Evolutionary conservation across 2,888 invertebrate species (phyloP), one percentile per base, ranked within the genome.

Genomic region (Ceraclea dissimilis): DNA sequence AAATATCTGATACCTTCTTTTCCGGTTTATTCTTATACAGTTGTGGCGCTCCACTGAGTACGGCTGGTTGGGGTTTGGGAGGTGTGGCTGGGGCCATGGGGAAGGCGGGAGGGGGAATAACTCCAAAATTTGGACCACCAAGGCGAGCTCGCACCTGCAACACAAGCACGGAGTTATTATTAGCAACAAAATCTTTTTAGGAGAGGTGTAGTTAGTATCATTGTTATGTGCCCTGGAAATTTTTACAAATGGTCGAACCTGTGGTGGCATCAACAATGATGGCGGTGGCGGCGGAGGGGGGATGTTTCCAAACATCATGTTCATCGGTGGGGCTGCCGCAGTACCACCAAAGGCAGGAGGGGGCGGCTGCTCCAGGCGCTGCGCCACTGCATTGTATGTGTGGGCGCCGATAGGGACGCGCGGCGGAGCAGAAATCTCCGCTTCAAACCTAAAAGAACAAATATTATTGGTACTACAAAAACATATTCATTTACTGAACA

Each of bases 371-470:
- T 83, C 84, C 52, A 85, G 70, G 63, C 83, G 79, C 64, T 85
- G 85, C 63, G 86, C 86, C 1, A 85, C 84, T 59, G 82, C 83
- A 51, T 79, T 84, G 65, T 85, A 91, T 0, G 88, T 86, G 62
- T 83, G 84, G 1, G 85, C 80, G 0, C 86, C 86, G 46, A 89
- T 88, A 43, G 90, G 83, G 13, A 84, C 80, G 2, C 84, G 76
- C 50, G 76, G 75, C 11, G 78, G 75, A 8, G 78, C 76, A 0
- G 89, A 86, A 64, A 93, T 91, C 75, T 93, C 93, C 1, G 91
- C 91, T 68, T 93, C 93, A 68, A 93, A 93, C 66, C 92, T 90
- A 64, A n/a, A 71, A 71, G 60, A 39, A 39, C 39, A 39, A 39
- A 39, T 13, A 2, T 8, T 39, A 39, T 26, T 26, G 26, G 26